Conservation (phyloP, 1,140 invertebrate genomes). For the Diorhabda carinulata region DNA sequence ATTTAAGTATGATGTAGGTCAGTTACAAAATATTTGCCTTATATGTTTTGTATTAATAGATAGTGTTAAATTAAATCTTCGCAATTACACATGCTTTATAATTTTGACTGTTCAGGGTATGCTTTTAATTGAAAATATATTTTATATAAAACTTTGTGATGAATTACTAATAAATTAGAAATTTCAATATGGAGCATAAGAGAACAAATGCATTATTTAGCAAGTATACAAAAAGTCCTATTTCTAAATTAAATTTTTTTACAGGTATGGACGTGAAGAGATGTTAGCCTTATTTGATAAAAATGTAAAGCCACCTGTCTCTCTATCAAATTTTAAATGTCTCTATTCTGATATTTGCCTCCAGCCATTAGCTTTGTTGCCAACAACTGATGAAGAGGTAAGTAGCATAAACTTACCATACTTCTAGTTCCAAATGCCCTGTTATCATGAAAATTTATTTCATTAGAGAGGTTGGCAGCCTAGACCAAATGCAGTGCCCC, state of each 20-base stretch:
- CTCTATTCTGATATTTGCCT: constrained; percentile 73
- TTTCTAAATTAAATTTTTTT: not conserved
- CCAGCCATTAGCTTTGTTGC: constrained; percentile 70
- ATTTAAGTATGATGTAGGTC: no score
- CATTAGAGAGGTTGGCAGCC: constrained; percentile 35
- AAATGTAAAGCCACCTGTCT: constrained; percentile 62
- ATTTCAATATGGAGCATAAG: no score
- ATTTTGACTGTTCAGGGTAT: no score
- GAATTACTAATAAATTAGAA: no score
- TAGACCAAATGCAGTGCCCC: constrained; percentile 24
- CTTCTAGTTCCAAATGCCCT: not conserved
- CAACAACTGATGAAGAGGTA: constrained; percentile 74
- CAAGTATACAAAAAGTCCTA: no score
- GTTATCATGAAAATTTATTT: not conserved
- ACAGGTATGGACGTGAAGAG: constrained; percentile 78
- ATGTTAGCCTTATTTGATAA: constrained; percentile 77
- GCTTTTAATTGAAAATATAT: no score
- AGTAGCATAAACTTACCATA: constrained; percentile 17
- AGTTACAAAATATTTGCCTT: no score
- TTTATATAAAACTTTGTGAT: no score
- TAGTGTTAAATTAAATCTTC: no score
- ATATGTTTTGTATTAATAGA: no score
- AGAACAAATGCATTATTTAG: no score
- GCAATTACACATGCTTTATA: no score
- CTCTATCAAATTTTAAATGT: constrained; percentile 59